Evolutionary conservation across 2,113 vertebrate species (phyloP), one percentile per base, ranked within the genome.

Genomic region (Rhinoderma darwinii): DNA sequence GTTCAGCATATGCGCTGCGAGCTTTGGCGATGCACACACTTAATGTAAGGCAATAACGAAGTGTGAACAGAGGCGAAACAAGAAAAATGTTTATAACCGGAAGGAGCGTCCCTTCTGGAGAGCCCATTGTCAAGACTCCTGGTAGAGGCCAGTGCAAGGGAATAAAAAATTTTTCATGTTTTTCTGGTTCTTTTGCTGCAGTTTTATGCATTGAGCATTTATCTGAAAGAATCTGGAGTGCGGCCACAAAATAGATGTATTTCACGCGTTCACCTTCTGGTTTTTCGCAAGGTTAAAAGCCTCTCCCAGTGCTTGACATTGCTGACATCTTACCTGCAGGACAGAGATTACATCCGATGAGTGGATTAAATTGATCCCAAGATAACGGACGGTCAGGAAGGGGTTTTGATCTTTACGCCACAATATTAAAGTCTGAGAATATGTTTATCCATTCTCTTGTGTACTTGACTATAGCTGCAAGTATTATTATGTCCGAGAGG

Each of bases 311-410:
- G 51, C 22, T 10, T 41, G 44, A 41, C 79, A 37, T 51, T 59
- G 35, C 51, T 22, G 47, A 54, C 39, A 47, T 27, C 14, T 70
- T 39, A 66, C 75, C 68, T n/a, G 22, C 61, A 17, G 76, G 11
- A 12, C 15, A 39, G n/a, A 81, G 77, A 86, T 81, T 43, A 66
- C 17, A 78, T 77, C 84, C 22, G 50, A 81, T 25, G 77, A 86
- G 84, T 81, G 84, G 84, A 80, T 86, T 86, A 80, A 86, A 41
- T 51, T 56, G 76, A 86, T 81, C 15, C 18, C 63, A 18, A 59
- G 84, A 81, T 86, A 86, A 43, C 18, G 47, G 79, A 73, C 84
- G 51, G 66, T 41, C 51, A 44, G 61, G 22, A 54, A 79, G 68
- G 32, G 74, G 5, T 78, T 14, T 77, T 25, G 74, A 70, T 78